Evolutionary conservation across 1,140 invertebrate species (phyloP).

Genomic region (Yoshiicerus persimilis): DNA sequence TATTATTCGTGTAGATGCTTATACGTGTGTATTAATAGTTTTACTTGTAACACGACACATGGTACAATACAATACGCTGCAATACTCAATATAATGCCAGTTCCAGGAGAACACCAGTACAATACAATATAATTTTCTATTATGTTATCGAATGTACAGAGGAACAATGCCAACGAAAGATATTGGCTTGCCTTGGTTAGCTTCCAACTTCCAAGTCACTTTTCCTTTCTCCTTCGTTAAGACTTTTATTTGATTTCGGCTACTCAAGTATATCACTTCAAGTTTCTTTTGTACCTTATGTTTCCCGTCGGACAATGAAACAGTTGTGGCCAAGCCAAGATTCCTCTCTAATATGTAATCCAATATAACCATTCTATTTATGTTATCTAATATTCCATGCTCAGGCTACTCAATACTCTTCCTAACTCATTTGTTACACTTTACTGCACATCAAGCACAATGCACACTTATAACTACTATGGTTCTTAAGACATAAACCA

Average conservation of each 20-base stretch:
- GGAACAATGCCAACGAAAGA: background rate
- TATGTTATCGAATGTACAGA: background rate
- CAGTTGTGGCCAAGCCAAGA: background rate
- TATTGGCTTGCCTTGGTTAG: background rate
- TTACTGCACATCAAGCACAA: background rate
- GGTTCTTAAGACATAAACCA: background rate
- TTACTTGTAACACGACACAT: background rate
- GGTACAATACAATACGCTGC: background rate
- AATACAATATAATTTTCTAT: slow-evolving; percentile 11
- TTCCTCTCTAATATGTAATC: background rate
- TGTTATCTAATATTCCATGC: background rate
- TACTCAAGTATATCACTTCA: background rate
- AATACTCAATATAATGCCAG: background rate
- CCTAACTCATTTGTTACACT: background rate
- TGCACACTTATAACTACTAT: background rate
- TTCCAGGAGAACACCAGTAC: background rate
- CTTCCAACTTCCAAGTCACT: background rate
- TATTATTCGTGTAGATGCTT: background rate
- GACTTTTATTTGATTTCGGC: background rate
- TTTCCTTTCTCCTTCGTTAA: background rate
- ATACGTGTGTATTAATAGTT: background rate
- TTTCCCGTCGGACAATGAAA: background rate
- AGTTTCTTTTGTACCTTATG: slow-evolving; percentile 1
- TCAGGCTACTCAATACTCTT: background rate
- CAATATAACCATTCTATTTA: too few relatives aligned